Percentiles rank a stretch among this genome's conserved stretches.
These are phyloP conservation scores for Epizoanthus rinbou DNA, from an alignment of 92 coral and sea anemone species.

Conservation along the genomic window DNA sequence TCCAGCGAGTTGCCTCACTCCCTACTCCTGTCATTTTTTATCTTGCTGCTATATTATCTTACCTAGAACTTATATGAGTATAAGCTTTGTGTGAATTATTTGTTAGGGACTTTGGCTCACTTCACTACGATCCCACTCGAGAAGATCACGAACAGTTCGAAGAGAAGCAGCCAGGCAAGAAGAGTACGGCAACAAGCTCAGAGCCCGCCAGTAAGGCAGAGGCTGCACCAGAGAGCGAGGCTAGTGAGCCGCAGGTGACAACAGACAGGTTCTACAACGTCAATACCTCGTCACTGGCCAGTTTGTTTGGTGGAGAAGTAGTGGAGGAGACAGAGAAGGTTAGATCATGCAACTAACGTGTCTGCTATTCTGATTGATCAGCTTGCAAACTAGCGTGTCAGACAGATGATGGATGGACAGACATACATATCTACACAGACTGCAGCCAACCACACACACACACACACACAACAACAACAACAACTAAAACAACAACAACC, in stretches of 20 bases:
- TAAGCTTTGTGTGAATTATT: background rate
- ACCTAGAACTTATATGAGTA: background rate
- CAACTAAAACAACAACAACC: too few relatives aligned
- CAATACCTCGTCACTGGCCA: constrained; percentile 68
- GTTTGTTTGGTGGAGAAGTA: constrained; percentile 57
- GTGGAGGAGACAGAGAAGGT: constrained; percentile 1
- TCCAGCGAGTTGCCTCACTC: too few relatives aligned
- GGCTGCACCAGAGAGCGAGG: constrained; percentile 27
- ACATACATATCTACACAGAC: too few relatives aligned
- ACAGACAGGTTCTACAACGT: constrained; percentile 77
- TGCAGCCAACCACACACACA: too few relatives aligned
- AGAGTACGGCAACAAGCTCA: background rate
- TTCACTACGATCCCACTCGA: constrained; percentile 90
- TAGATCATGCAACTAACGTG: background rate
- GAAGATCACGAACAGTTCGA: constrained; percentile 91
- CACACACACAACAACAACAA: too few relatives aligned
- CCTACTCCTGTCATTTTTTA: too few relatives aligned
- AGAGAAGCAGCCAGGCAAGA: constrained; percentile 48
- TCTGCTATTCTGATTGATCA: background rate
- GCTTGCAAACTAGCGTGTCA: too few relatives aligned
- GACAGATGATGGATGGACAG: too few relatives aligned
- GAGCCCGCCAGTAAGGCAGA: constrained; percentile 38
- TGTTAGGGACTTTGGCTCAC: constrained; percentile 62
- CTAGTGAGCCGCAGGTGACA: constrained; percentile 60
- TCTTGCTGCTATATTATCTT: too few relatives aligned